Base-by-base conservation (phyloP, 2,113 vertebrate species). In the Peucedramus taeniatus region DNA sequence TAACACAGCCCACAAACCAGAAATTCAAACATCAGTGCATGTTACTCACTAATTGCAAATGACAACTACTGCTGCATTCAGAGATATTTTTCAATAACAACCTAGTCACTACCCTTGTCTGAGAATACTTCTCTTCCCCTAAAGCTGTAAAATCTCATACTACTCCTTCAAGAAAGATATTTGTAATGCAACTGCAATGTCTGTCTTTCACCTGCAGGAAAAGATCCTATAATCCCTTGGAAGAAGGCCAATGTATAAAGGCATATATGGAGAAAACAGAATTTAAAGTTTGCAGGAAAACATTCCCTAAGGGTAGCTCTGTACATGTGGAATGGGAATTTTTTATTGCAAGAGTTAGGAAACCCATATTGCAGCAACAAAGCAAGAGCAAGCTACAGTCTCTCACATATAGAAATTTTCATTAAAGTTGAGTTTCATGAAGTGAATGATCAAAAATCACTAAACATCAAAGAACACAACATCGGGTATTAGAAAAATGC, bases 291-390 rank as follows among this genome's bases (percentile, higher is more conserved):
- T 45, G 23, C 64, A 77, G 68, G n/a, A 40, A 14, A 51, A 4
- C 5, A 33, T 39, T 49, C 77, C 45, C 72, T 39, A 27, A 40
- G 26, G 39, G 63, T 31, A 72, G 39, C 33, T 28, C 57, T 60
- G 35, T 27, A 39, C 3, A 0, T 0, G 1, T 13, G 5, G 28
- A 70, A 51, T 2, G 4, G 59, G 17, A 49, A 16, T 12, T 75
- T 75, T 68, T 77, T 57, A 51, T 47, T 27, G 15, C 6, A 30
- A 21, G n/a, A 6, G 11, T 56, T 47, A 51, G 45, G 31, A 89
- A 86, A 90, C 42, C 15, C 37, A 44, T 26, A 61, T 2, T 18
- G 28, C 35, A 91, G 31, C 22, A 94, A 51, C 24, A 63, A 59
- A 87, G 45, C 7, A 50, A 76, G 31, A 74, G 17, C 13, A 54